These are phyloP conservation scores for Tolmerus cingulatus DNA, from an alignment of 2,888 invertebrate species.

Conservation along the genomic window DNA sequence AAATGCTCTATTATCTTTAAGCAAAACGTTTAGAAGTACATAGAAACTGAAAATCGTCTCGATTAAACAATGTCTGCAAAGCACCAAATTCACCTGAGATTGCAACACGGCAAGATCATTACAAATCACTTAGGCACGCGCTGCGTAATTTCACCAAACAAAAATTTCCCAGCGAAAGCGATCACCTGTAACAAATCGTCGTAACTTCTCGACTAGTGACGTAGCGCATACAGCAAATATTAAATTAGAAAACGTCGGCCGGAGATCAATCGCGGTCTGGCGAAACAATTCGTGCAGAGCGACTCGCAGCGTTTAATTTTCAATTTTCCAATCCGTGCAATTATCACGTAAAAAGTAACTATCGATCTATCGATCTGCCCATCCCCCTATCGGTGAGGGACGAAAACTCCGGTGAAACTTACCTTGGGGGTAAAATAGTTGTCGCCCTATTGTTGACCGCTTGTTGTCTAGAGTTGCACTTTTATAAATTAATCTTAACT, in stretches of 20 bases:
- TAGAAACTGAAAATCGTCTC: background rate
- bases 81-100: background rate
- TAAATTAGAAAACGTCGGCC: background rate
- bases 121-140: background rate
- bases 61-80: background rate
- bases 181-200: conserved; percentile 10
- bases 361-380: background rate
- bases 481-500: background rate
- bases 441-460: background rate
- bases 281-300: background rate
- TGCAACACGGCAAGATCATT: background rate
- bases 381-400: background rate
- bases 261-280: background rate
- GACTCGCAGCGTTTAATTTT: background rate
- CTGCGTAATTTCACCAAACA: conserved; percentile 26
- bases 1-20: background rate
- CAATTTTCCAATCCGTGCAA: background rate
- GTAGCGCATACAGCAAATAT: background rate
- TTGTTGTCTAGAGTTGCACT: background rate
- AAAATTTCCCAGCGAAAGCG: conserved; percentile 29
- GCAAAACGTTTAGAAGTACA: background rate
- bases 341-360: background rate
- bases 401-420: background rate
- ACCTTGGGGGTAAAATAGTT: background rate
- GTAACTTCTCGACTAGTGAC: background rate